A percentile compares a stretch with the other conserved stretches of the same genome.
Conservation (phyloP, 2,113 vertebrate genomes). For the Ophthalmolycus amberensis region DNA sequence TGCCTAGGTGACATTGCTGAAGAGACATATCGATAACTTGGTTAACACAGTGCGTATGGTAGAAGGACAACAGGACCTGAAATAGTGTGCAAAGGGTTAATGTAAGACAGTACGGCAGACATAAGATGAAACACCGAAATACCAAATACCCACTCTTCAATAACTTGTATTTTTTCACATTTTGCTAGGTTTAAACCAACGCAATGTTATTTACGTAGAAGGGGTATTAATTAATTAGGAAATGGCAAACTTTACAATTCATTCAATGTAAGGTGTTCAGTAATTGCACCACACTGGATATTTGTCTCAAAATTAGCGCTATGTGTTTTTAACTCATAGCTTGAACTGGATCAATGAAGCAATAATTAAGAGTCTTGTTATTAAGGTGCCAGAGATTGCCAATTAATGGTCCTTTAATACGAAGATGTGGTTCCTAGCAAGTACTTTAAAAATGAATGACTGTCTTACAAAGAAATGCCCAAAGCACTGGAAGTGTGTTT, state of each 20-base stretch:
- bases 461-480: conserved; percentile 21
- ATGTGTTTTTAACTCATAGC: too few species aligned
- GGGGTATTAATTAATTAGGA: not conserved
- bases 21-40: conserved; percentile 31
- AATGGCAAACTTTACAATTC: not conserved
- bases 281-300: not conserved
- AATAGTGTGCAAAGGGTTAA: not conserved
- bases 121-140: too few species aligned
- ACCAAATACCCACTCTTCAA: not conserved
- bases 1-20: conserved; percentile 37
- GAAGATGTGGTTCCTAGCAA: conserved; percentile 9
- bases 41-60: conserved; percentile 26
- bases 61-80: conserved; percentile 19
- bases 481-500: conserved; percentile 31
- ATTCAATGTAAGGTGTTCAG: not conserved
- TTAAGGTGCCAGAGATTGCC: conserved; percentile 26
- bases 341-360: not conserved
- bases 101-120: not conserved
- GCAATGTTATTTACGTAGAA: not conserved
- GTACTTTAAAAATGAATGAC: conserved; percentile 11
- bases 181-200: not conserved
- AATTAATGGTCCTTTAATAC: conserved; percentile 23
- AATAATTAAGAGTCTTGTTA: conserved; percentile 33
- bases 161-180: not conserved
- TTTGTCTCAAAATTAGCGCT: not conserved